Evolutionary conservation across 2,888 invertebrate genomes (phyloP).

Genomic region (Julus scandinavius): DNA sequence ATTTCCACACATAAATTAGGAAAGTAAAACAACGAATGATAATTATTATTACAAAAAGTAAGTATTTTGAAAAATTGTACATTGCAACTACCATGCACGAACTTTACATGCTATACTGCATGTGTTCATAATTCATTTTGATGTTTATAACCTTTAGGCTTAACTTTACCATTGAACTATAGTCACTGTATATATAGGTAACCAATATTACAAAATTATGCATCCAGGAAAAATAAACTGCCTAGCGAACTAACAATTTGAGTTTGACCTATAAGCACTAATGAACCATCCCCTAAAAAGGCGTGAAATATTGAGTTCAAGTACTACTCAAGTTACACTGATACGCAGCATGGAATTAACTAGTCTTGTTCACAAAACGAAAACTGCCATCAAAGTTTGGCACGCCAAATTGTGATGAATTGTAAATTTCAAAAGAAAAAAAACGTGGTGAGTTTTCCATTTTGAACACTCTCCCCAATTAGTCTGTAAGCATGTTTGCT

Average conservation of each 20-base stretch:
- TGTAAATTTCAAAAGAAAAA: not conserved
- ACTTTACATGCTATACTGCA: too few relatives aligned
- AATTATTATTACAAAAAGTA: too few relatives aligned
- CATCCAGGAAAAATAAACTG: not conserved
- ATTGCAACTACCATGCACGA: too few relatives aligned
- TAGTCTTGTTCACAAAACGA: not conserved
- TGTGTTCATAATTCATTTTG: too few relatives aligned
- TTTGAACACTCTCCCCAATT: too few relatives aligned
- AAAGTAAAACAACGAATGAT: too few relatives aligned
- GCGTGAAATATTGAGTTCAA: slow-evolving; percentile 47
- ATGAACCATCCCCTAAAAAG: slow-evolving; percentile 49
- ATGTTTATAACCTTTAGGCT: too few relatives aligned
- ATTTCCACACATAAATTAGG: not conserved
- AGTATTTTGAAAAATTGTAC: too few relatives aligned
- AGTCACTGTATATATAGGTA: too few relatives aligned
- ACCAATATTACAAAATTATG: not conserved
- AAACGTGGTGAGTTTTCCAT: not conserved
- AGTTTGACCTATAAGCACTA: not conserved
- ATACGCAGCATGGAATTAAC: slow-evolving; percentile 22
- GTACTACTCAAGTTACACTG: not conserved
- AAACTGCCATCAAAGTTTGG: not conserved
- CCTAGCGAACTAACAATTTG: not conserved
- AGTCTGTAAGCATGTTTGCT: not conserved
- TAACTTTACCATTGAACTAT: too few relatives aligned
- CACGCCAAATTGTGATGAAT: not conserved